Evolutionary conservation across 2,888 invertebrate genomes (phyloP).

Genomic region (Eudasyphora cyanicolor): DNA sequence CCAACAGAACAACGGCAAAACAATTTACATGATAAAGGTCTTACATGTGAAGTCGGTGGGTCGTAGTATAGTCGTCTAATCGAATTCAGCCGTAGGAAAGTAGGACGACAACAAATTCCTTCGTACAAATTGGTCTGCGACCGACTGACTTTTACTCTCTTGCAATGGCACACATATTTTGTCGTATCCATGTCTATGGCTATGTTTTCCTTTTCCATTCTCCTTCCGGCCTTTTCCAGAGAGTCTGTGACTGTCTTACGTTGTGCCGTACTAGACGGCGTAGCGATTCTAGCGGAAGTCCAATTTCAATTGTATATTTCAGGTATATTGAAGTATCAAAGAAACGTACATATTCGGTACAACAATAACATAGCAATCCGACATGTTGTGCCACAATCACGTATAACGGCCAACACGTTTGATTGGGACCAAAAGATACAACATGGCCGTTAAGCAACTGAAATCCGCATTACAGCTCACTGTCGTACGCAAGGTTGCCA

Average conservation of each 20-base stretch:
- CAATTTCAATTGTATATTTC: constrained; percentile 21
- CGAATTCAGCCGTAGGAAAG: not conserved
- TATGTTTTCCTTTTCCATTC: constrained; percentile 20
- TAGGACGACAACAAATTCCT: constrained; percentile 4
- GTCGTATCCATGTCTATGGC: not conserved
- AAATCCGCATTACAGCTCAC: constrained; percentile 52
- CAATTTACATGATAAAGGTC: constrained; percentile 3
- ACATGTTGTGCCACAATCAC: not conserved
- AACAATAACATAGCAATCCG: not conserved
- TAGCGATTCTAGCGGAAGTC: constrained; percentile 52
- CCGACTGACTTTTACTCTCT: not conserved
- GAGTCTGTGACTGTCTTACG: constrained; percentile 10
- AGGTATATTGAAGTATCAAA: not conserved
- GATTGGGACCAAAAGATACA: constrained; percentile 37
- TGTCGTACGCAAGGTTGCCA: too few species aligned
- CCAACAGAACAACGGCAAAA: not conserved
- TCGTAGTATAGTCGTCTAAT: not conserved
- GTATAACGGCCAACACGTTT: constrained; percentile 43
- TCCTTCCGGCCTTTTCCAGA: not conserved
- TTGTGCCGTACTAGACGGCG: not conserved
- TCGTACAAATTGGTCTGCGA: constrained; percentile 19
- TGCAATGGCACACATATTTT: constrained; percentile 13
- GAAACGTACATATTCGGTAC: not conserved
- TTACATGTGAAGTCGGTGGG: not conserved
- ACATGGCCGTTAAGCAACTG: too few species aligned